phyloP scores from a whole-genome alignment of 2,888 invertebrate genomes.

The Ophion obscuratus region DNA sequence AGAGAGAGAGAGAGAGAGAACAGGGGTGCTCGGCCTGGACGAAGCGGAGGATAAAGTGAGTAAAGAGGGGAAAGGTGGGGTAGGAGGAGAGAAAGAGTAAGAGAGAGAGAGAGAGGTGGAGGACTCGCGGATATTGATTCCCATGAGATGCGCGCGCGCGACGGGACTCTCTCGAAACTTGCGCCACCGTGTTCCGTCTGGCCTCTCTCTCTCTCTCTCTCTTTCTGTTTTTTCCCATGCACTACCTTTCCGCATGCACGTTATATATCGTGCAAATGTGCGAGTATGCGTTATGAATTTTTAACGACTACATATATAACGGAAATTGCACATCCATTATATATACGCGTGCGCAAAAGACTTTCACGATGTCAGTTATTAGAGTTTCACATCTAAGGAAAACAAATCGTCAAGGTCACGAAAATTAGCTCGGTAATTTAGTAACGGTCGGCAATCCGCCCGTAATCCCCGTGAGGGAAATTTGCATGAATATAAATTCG shows the following conservation, averaged over 20 bases:
- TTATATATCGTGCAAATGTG: constrained; percentile 13
- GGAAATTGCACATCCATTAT: neutral
- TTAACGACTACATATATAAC: neutral
- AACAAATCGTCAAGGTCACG: no score
- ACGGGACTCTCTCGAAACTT: constrained; percentile 75
- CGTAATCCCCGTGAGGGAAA: no score
- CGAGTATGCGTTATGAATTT: neutral
- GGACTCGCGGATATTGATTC: constrained; percentile 83
- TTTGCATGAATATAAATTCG: no score
- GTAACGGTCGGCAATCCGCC: no score
- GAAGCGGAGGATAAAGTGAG: constrained; percentile 77
- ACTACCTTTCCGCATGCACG: neutral
- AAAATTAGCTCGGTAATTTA: no score
- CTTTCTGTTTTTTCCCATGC: constrained; percentile 14
- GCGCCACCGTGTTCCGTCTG: constrained; percentile 72
- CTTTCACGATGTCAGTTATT: no score
- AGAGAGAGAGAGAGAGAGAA: constrained; percentile 62
- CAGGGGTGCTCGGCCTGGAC: constrained; percentile 57
- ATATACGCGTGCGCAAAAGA: no score
- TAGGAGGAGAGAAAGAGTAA: constrained; percentile 68
- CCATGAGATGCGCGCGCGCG: constrained; percentile 82
- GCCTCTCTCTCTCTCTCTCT: constrained; percentile 65
- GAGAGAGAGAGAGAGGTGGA: constrained; percentile 76
- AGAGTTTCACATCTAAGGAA: no score
- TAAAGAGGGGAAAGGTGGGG: constrained; percentile 68